These are phyloP conservation scores for Venusia cambrica DNA, from an alignment of 2,888 invertebrate species.

Conservation along the genomic window DNA sequence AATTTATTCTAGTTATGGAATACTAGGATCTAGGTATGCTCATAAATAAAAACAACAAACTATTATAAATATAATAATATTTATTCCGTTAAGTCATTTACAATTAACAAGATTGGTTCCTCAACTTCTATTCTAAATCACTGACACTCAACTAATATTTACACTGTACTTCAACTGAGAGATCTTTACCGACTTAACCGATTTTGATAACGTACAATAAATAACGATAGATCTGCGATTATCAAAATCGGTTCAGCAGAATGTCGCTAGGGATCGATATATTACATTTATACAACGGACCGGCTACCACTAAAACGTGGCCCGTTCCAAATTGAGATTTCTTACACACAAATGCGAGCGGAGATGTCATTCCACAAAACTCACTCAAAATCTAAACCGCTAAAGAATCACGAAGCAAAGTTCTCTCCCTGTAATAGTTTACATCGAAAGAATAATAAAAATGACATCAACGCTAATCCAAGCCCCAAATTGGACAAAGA, in stretches of 20 bases:
- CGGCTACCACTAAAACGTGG: slow-evolving; percentile 27
- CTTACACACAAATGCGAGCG: slow-evolving; percentile 26
- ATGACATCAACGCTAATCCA: slow-evolving; percentile 17
- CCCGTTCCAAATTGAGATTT: background rate
- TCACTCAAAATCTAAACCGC: background rate
- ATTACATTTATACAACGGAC: slow-evolving; percentile 9
- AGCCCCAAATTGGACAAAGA: slow-evolving; percentile 11
- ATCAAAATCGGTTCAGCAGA: slow-evolving; percentile 21
- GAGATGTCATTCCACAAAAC: slow-evolving; percentile 16
- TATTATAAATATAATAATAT: slow-evolving; percentile 75
- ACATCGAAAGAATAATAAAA: slow-evolving; percentile 3
- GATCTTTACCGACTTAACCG: slow-evolving; percentile 26
- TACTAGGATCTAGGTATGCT: no score
- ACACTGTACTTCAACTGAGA: slow-evolving; percentile 43
- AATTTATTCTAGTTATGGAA: no score
- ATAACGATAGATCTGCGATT: slow-evolving; percentile 12
- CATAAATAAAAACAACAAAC: slow-evolving; percentile 26
- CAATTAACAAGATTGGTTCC: slow-evolving; percentile 58
- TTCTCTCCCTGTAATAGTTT: slow-evolving; percentile 12
- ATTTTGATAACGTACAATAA: slow-evolving; percentile 20
- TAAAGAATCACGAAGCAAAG: slow-evolving; percentile 1
- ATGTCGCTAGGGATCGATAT: slow-evolving; percentile 16
- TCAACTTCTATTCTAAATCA: slow-evolving; percentile 36
- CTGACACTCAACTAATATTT: slow-evolving; percentile 35
- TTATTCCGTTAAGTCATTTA: slow-evolving; percentile 59